Evolutionary conservation across 1,140 invertebrate genomes (phyloP), one percentile per base, ranked within the genome.

Genomic region (Drosophila rufa): DNA sequence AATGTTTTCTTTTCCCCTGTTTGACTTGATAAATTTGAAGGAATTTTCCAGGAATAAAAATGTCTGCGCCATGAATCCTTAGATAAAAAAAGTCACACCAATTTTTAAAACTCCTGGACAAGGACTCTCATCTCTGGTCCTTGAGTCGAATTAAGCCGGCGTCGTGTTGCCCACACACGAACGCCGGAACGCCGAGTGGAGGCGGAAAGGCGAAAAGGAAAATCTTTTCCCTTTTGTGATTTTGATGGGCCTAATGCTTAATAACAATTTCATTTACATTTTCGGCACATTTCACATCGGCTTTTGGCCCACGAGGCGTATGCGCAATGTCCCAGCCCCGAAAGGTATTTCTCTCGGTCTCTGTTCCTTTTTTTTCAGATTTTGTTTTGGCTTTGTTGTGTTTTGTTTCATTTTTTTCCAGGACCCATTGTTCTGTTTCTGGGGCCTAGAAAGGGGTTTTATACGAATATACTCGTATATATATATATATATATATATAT

Each of bases 181-280:
- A 22, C 55, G 38, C 51, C 1, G 36, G 0, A 14, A 22, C 55
- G 38, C 51, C 1, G 36, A 4, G 6, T 43, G 22, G 38, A n/a
- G 17, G 14, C 19, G 15, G 17, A 47, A 53, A 43, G 1, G 36
- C 6, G 14, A 25, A 64, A 11, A 7, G 46, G 22, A 56, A 48
- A 68, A 42, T 69, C 47, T n/a, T 77, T 76, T 75, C 12, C 40
- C 47, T 50, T 75, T 69, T 75, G 77, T 56, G 56, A 71, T 71
- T 66, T 65, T 67, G 45, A 66, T 66, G 42, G 55, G 46, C 56
- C 61, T 56, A 79, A 64, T 82, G 75, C 80, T 69, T 59, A 79
- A 75, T 47, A 79, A 75, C 69, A 82, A 80, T 80, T 84, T 84
- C 65, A 77, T 84, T 85, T 73, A 76, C 67, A 85, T 85, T 81